Evolutionary conservation across 2,888 invertebrate species (phyloP).

Genomic region (Polietes domitor): DNA sequence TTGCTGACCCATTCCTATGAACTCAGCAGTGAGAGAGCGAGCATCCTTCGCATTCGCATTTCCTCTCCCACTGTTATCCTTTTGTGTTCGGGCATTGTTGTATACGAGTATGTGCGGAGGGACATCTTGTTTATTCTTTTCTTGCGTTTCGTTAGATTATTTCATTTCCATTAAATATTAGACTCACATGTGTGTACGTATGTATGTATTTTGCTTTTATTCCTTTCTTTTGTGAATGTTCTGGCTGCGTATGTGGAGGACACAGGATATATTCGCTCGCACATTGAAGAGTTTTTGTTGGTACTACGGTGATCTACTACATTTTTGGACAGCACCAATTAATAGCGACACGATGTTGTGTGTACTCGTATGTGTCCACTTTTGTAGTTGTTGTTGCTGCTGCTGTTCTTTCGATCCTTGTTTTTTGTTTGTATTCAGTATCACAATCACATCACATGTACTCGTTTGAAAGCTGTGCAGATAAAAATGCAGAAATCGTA

Average conservation of each 20-base stretch:
- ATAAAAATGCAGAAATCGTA: conserved; percentile 14
- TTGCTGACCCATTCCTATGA: conserved; percentile 48
- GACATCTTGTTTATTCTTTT: conserved; percentile 46
- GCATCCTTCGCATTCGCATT: conserved; percentile 12
- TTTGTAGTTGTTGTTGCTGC: conserved; percentile 1
- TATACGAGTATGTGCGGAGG: neutral
- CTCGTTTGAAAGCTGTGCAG: conserved; percentile 16
- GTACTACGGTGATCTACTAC: conserved; percentile 76
- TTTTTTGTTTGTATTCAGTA: neutral
- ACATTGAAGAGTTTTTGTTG: conserved; percentile 52
- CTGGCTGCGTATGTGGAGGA: neutral
- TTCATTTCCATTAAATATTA: conserved; percentile 57
- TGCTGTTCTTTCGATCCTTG: conserved; percentile 29
- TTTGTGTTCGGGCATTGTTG: neutral
- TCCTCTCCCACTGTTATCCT: conserved; percentile 7
- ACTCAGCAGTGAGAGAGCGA: neutral
- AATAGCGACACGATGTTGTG: conserved; percentile 76
- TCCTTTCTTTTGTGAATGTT: conserved; percentile 6
- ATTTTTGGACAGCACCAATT: conserved; percentile 78
- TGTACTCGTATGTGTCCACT: conserved; percentile 35
- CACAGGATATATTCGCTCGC: neutral
- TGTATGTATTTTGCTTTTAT: conserved; percentile 23
- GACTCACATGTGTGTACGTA: too few species aligned
- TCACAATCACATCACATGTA: conserved; percentile 1
- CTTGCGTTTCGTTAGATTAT: conserved; percentile 43